Evolutionary conservation across 2,888 invertebrate species (phyloP).

Genomic region (Euzetes globulus): DNA sequence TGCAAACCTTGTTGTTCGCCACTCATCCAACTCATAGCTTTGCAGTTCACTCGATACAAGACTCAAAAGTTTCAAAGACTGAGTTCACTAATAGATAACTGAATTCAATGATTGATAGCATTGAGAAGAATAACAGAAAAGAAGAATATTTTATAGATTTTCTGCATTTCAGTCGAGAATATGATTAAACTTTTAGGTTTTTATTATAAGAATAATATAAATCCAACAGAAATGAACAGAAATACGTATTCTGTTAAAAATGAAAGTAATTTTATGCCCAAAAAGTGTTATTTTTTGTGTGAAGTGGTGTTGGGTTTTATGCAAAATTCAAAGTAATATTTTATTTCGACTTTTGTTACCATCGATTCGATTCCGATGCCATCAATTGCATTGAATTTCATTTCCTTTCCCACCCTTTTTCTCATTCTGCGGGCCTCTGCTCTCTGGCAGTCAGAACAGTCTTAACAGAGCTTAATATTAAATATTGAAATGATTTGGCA

Average conservation of each 20-base stretch:
- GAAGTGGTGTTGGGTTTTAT: background rate
- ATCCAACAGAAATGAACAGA: too few relatives aligned
- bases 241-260: too few relatives aligned
- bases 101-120: background rate
- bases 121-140: background rate
- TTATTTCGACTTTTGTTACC: constrained; percentile 4
- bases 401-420: constrained; percentile 27
- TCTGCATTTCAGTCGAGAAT: too few relatives aligned
- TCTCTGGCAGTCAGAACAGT: background rate
- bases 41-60: too few relatives aligned
- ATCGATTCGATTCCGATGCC: background rate
- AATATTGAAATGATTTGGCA: constrained; percentile 30
- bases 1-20: constrained; percentile 11
- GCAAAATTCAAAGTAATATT: background rate
- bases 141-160: background rate
- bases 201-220: too few relatives aligned
- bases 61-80: too few relatives aligned
- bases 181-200: too few relatives aligned
- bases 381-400: constrained; percentile 32
- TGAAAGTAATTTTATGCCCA: too few relatives aligned
- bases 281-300: background rate
- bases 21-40: background rate
- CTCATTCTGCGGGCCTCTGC: background rate
- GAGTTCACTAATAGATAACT: background rate
- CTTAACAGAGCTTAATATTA: constrained; percentile 24